Base-by-base conservation (phyloP, 2,888 invertebrate species). In the Leucophenga maculata region DNA sequence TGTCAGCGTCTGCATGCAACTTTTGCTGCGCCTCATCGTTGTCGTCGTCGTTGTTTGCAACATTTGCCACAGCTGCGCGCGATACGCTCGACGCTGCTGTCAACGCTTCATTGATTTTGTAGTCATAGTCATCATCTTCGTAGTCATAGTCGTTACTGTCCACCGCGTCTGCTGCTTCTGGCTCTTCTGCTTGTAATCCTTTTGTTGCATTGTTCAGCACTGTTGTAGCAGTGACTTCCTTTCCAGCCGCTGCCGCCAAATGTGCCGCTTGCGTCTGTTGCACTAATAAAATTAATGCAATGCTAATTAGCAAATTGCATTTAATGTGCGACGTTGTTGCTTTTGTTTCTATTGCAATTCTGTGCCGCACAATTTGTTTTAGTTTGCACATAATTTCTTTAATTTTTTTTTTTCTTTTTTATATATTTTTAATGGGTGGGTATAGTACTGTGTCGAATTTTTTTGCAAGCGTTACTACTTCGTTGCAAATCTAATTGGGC, bases 121-220 rank as follows among this genome's bases (percentile, higher is more conserved):
- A 32, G 57, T 57, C 22, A 26, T 26, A 20, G 57, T 57, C 39
- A 20, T 55, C 55, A 54, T 44, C 52, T 50, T 16, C 16, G 6
- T 52, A n/a, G 32, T 39, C n/a, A 62, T 16, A 18, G 52, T 70
- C n/a, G 46, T 31, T 48, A 65, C 46, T 54, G 44, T 26, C n/a
- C n/a, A n/a, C n/a, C n/a, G n/a, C n/a, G n/a, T n/a, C n/a, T n/a
- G n/a, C n/a, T n/a, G n/a, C n/a, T n/a, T n/a, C n/a, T n/a, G n/a
- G n/a, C n/a, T n/a, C 31, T 55, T 52, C 59, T 44, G 26, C 54
- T 52, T 39, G 31, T 69, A 77, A 76, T 75, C 77, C 78, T 75
- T 75, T 77, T 65, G 72, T 71, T 69, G 71, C 65, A 13, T 13
- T n/a, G n/a, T 20, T 8, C 59, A n/a, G n/a, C 6, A 14, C 11